A percentile compares a stretch with the other conserved stretches of the same genome.
Conservation (phyloP, 2,888 invertebrate genomes). For the Argyresthia albistria region DNA sequence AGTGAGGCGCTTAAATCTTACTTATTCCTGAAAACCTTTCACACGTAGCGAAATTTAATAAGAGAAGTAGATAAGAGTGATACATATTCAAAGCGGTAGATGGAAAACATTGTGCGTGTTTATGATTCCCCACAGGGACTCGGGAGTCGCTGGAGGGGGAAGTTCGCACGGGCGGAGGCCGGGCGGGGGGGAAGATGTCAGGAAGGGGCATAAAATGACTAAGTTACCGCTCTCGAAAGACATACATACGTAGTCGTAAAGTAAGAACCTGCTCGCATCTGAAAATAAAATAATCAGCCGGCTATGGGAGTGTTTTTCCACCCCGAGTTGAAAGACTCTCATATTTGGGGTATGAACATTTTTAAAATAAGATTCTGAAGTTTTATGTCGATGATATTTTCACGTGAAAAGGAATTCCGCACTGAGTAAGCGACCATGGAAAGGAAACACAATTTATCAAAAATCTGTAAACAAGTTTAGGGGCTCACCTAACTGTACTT, state of each 20-base stretch:
- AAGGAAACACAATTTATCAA: no score
- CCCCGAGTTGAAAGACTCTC: no score
- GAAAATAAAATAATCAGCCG: slow-evolving; percentile 65
- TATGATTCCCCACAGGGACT: slow-evolving; percentile 53
- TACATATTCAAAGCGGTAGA: slow-evolving; percentile 50
- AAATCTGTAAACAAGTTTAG: no score
- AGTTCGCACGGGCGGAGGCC: slow-evolving; percentile 29
- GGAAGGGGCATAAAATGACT: slow-evolving; percentile 58
- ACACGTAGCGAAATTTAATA: slow-evolving; percentile 3
- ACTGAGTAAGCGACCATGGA: no score
- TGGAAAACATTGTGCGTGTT: slow-evolving; percentile 58
- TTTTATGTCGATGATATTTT: no score
- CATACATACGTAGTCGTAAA: slow-evolving; percentile 55
- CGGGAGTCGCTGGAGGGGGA: not conserved
- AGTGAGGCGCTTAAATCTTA: not conserved
- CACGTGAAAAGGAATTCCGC: no score
- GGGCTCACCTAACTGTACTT: no score
- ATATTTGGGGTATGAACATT: no score
- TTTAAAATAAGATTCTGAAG: no score
- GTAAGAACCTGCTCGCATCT: slow-evolving; percentile 46
- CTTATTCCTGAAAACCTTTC: not conserved
- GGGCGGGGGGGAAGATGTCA: no score
- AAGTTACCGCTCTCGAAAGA: slow-evolving; percentile 68
- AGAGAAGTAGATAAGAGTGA: slow-evolving; percentile 26
- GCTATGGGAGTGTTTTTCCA: slow-evolving; percentile 19